These are phyloP conservation scores for Acleris holmiana DNA, from an alignment of 2,888 invertebrate species.

Conservation along the genomic window DNA sequence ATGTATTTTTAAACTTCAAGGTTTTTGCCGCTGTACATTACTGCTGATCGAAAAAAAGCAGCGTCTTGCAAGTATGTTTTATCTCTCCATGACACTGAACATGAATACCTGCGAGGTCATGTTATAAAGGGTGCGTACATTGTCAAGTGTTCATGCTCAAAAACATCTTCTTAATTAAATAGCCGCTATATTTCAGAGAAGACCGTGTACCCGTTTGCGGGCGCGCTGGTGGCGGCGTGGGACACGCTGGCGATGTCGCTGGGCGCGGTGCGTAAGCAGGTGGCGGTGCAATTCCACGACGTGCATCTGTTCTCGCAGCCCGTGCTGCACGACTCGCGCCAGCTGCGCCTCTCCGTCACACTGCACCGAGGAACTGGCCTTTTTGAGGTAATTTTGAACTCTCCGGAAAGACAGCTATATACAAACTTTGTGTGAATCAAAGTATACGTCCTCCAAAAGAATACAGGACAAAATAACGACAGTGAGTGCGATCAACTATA, in stretches of 20 bases:
- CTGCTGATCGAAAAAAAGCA: constrained; percentile 66
- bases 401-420: no score
- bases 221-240: constrained; percentile 88
- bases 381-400: constrained; percentile 76
- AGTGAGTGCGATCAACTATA: no score
- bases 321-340: constrained; percentile 78
- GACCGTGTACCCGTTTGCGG: constrained; percentile 90
- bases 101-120: constrained; percentile 87
- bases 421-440: no score
- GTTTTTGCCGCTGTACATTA: constrained; percentile 66
- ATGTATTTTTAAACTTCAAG: constrained; percentile 48
- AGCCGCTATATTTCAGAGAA: constrained; percentile 71
- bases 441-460: no score
- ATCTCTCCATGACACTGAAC: constrained; percentile 78
- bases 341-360: constrained; percentile 79
- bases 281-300: constrained; percentile 88
- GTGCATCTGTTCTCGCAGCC: constrained; percentile 86
- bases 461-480: no score
- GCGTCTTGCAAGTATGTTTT: constrained; percentile 79
- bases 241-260: constrained; percentile 86
- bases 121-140: constrained; percentile 86
- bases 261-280: constrained; percentile 81
- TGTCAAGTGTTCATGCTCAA: background rate
- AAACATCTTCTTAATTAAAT: no score
- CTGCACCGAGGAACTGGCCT: constrained; percentile 85